Percentiles rank a stretch among this genome's conserved stretches.
phyloP scores from a whole-genome alignment of 2,888 invertebrate genomes.

The Schrankia costaestrigalis region DNA sequence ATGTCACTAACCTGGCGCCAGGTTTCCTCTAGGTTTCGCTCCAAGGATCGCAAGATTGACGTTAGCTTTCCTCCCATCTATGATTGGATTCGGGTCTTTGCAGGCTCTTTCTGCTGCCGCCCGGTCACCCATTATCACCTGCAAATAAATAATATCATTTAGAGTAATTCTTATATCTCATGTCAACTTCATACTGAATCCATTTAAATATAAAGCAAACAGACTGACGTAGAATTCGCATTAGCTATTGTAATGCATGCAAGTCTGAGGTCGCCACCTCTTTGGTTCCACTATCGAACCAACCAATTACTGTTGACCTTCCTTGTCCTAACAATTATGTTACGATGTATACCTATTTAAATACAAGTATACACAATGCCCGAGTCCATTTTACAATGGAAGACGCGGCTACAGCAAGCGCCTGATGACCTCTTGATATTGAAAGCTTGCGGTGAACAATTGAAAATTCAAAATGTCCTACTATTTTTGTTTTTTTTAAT shows the following conservation, averaged over 20 bases:
- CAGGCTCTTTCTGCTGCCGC: conserved; percentile 97
- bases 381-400: conserved; percentile 43
- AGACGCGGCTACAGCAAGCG: conserved; percentile 45
- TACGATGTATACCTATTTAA: not conserved
- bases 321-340: conserved; percentile 19
- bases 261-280: conserved; percentile 61
- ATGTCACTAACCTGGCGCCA: conserved; percentile 84
- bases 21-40: conserved; percentile 96
- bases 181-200: conserved; percentile 22
- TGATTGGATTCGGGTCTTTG: conserved; percentile 98
- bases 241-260: conserved; percentile 75
- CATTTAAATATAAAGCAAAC: conserved; percentile 44
- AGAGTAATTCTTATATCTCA: conserved; percentile 2
- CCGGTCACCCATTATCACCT: conserved; percentile 99
- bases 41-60: conserved; percentile 98
- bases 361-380: conserved; percentile 7
- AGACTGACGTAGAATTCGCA: conserved; percentile 54
- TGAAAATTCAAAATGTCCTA: conserved; percentile 39
- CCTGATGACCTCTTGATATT: conserved; percentile 61
- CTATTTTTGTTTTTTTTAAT: not conserved
- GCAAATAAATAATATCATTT: conserved; percentile 47
- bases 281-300: conserved; percentile 36
- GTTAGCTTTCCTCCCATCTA: conserved; percentile 98
- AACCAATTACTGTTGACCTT: conserved; percentile 45
- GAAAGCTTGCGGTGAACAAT: conserved; percentile 46